Conservation (phyloP, 30 jellyfish, hydroid and myxozoan genomes). For the Pseudorhiza aurosa region DNA sequence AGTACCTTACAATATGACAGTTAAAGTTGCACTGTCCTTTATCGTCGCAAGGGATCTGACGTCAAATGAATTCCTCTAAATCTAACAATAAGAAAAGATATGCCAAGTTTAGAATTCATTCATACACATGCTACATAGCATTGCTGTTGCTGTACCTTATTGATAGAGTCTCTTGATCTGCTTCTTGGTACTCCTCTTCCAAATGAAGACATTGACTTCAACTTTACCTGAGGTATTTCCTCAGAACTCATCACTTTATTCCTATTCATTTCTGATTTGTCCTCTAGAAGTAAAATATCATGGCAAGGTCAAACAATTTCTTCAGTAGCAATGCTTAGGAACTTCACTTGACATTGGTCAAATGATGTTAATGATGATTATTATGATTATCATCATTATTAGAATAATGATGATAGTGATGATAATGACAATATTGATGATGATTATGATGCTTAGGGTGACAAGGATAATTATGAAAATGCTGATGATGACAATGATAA, state of each 20-base stretch:
- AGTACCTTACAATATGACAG: background rate
- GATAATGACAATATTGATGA: no score
- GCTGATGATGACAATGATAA: no score
- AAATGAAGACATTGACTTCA: constrained; percentile 24
- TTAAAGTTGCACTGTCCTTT: background rate
- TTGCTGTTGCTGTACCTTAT: background rate
- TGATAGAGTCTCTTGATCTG: constrained; percentile 30
- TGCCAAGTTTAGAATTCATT: background rate
- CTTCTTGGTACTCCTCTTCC: constrained; percentile 19
- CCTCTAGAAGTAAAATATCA: background rate
- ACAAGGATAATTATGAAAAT: no score
- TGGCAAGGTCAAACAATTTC: no score
- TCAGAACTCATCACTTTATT: constrained; percentile 40
- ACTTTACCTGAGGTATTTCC: background rate
- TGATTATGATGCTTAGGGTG: no score
- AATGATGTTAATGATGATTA: no score
- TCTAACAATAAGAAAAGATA: background rate
- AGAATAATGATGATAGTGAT: no score
- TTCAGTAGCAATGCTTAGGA: no score
- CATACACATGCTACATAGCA: constrained; percentile 29
- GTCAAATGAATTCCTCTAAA: background rate
- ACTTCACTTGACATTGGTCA: no score
- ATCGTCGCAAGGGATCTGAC: background rate
- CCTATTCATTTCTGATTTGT: constrained; percentile 20
- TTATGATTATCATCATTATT: no score